phyloP scores from a whole-genome alignment of 2,113 vertebrate species.

The Cygnus buccinator region DNA sequence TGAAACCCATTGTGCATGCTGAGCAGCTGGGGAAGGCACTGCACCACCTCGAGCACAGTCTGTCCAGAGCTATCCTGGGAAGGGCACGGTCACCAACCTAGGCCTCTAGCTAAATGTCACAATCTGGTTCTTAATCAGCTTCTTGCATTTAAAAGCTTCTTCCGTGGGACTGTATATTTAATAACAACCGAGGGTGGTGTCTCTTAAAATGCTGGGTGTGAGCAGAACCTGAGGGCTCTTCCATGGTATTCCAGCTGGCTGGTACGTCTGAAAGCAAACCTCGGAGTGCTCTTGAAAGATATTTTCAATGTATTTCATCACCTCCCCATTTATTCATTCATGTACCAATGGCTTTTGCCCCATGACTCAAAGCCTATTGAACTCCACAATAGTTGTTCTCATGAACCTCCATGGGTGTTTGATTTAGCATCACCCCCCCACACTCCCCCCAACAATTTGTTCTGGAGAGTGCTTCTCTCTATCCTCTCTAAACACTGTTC shows the following conservation, averaged over 20 bases:
- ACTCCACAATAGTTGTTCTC: neutral
- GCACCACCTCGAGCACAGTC: neutral
- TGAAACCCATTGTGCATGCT: neutral
- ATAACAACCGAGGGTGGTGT: neutral
- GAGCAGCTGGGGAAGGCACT: neutral
- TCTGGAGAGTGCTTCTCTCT: neutral
- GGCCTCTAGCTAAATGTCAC: neutral
- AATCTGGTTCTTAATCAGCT: neutral
- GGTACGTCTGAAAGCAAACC: slow-evolving; percentile 5
- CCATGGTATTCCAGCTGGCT: neutral
- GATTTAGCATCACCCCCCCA: neutral
- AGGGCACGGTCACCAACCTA: neutral
- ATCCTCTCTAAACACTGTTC: neutral
- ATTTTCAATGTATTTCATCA: neutral
- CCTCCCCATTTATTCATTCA: neutral
- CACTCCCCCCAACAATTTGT: neutral
- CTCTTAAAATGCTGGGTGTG: neutral
- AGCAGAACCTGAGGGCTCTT: slow-evolving; percentile 11
- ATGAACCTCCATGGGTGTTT: neutral
- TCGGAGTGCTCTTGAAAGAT: neutral
- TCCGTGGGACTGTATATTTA: neutral
- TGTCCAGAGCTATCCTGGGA: neutral
- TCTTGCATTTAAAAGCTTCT: neutral
- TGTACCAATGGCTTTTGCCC: neutral
- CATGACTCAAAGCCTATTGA: neutral